Evolutionary conservation across 2,797 vertebrate species (phyloP).

Genomic region (Sitta carolinensis): DNA sequence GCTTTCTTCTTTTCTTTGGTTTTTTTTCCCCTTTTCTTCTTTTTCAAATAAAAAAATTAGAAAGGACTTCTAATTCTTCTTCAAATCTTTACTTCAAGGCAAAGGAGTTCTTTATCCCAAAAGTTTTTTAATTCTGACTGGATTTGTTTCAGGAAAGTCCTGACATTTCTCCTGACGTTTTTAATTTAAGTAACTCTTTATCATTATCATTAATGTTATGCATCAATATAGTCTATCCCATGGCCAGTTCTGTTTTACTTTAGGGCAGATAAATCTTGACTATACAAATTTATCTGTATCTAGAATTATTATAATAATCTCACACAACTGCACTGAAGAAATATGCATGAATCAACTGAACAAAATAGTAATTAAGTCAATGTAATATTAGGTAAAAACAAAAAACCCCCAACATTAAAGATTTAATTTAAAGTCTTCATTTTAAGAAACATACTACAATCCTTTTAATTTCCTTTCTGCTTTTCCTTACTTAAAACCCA

Average conservation of each 20-base stretch:
- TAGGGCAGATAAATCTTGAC: background rate
- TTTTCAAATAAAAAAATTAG: background rate
- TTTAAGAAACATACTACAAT: background rate
- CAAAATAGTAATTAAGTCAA: background rate
- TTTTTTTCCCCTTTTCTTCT: background rate
- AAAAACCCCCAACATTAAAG: background rate
- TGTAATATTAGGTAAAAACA: background rate
- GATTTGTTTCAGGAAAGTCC: background rate
- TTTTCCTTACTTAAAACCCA: background rate
- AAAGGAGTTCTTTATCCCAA: fast-evolving
- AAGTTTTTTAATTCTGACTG: background rate
- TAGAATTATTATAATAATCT: background rate
- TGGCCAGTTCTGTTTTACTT: background rate
- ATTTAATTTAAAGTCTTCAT: background rate
- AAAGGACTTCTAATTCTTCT: background rate
- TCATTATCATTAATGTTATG: background rate
- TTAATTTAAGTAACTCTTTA: background rate
- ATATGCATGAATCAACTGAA: background rate
- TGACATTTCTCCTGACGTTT: background rate
- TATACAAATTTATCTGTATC: background rate
- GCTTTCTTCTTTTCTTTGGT: background rate
- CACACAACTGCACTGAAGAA: background rate
- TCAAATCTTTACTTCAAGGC: background rate
- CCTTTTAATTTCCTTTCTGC: background rate
- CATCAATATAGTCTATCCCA: background rate